A percentile compares a stretch with the other conserved stretches of the same genome.
Evolutionary conservation across 2,888 invertebrate species (phyloP).

Genomic region (Apotomis capreana): DNA sequence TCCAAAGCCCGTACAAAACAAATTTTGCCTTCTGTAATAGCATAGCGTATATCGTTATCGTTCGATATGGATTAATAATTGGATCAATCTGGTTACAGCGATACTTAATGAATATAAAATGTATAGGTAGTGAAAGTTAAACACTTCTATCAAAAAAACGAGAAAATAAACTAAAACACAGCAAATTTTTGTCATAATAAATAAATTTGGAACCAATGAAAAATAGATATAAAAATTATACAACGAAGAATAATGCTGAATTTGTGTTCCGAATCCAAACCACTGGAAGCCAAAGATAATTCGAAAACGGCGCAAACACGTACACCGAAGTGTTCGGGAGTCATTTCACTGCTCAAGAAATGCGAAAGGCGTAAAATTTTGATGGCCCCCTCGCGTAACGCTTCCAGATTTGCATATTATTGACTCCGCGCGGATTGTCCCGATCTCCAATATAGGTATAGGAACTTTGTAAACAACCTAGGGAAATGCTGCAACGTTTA

Average conservation of each 20-base stretch:
- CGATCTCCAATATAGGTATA: constrained; percentile 25
- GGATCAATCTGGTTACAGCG: no score
- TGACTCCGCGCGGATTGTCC: constrained; percentile 35
- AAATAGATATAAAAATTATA: not conserved
- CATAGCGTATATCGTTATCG: no score
- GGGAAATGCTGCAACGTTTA: constrained; percentile 4
- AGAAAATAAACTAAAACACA: no score
- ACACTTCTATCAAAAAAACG: no score
- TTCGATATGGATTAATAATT: no score
- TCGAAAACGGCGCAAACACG: constrained; percentile 17
- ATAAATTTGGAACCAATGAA: not conserved
- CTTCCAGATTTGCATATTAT: constrained; percentile 40
- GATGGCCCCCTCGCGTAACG: constrained; percentile 39
- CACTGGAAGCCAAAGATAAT: not conserved
- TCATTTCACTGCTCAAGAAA: constrained; percentile 38
- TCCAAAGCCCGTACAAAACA: no score
- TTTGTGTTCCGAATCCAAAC: not conserved
- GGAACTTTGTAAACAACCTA: constrained; percentile 32
- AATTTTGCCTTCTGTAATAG: no score
- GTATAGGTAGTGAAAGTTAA: no score
- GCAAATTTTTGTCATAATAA: not conserved
- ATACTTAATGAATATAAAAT: no score
- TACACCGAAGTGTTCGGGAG: constrained; percentile 28
- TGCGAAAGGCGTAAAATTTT: constrained; percentile 41
- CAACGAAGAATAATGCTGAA: not conserved